A percentile compares a stretch with the other conserved stretches of the same genome.
Conservation (phyloP, 2,797 vertebrate genomes). For the Lepus townsendii region DNA sequence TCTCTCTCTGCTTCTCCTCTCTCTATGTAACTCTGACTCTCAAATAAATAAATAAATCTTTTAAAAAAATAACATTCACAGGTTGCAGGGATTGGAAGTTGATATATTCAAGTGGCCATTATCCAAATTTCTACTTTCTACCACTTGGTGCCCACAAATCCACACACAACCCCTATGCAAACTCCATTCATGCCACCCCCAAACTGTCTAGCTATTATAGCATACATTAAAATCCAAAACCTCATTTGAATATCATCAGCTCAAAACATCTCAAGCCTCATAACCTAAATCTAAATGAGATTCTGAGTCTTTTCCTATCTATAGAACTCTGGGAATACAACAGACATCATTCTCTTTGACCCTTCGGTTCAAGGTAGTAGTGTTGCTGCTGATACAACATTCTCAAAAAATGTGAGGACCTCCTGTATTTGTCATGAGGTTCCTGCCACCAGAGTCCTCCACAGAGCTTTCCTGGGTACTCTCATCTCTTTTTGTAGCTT, state of each 20-base stretch:
- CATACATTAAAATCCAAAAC: conserved; percentile 3
- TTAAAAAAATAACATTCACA: not conserved
- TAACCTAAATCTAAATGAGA: conserved; percentile 23
- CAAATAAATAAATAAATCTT: too few species aligned
- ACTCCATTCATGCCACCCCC: not conserved
- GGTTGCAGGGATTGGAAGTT: not conserved
- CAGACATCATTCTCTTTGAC: not conserved
- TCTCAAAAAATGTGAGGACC: not conserved
- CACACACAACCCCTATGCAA: not conserved
- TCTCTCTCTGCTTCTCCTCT: too few species aligned
- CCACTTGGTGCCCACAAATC: not conserved
- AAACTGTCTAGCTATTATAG: not conserved
- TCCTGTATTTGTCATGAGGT: not conserved
- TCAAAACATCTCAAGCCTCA: conserved; percentile 8
- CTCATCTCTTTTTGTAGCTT: not conserved
- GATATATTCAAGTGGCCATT: not conserved
- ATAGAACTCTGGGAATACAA: not conserved
- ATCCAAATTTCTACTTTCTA: not conserved
- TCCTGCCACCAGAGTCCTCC: not conserved
- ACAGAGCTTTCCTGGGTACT: not conserved
- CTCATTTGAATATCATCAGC: conserved; percentile 30
- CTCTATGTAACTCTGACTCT: too few species aligned
- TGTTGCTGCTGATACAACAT: not conserved
- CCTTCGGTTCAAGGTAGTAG: not conserved
- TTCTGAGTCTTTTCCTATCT: not conserved